Percentiles rank a stretch among this genome's conserved stretches.
These are phyloP conservation scores for Archaeoteleia sp. DNA, from an alignment of 2,888 invertebrate species.

Conservation along the genomic window DNA sequence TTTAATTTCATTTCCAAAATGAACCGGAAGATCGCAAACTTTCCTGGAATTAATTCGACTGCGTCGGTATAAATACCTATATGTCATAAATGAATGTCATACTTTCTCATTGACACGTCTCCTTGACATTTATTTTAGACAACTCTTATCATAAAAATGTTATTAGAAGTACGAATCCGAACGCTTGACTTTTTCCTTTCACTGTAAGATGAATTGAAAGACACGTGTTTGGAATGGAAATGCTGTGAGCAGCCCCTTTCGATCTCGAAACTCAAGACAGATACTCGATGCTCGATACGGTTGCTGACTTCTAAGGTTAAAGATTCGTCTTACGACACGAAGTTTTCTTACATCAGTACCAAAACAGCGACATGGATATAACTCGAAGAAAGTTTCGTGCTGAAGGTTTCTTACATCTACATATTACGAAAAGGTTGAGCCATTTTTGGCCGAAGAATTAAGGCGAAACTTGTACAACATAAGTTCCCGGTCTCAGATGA, in stretches of 20 bases:
- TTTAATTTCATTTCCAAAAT: no score
- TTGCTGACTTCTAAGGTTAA: conserved; percentile 45
- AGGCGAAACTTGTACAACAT: no score
- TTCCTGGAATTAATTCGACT: no score
- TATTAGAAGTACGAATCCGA: conserved; percentile 8
- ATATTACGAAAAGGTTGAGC: no score
- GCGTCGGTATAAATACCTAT: no score
- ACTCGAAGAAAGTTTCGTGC: conserved; percentile 4
- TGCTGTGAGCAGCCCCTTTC: conserved; percentile 25
- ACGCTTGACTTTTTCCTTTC: conserved; percentile 10
- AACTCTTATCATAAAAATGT: conserved; percentile 13
- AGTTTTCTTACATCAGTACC: conserved; percentile 33
- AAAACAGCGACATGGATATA: conserved; percentile 23
- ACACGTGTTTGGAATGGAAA: conserved; percentile 49
- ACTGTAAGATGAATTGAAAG: conserved; percentile 42
- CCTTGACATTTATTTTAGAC: conserved; percentile 31
- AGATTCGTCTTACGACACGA: conserved; percentile 38
- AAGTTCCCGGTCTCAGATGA: no score
- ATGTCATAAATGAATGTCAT: conserved; percentile 13
- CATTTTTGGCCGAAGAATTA: no score
- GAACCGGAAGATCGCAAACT: no score
- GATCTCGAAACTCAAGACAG: conserved; percentile 34
- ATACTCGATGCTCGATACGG: conserved; percentile 49
- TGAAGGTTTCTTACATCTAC: no score
- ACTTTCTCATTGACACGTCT: conserved; percentile 32